A percentile compares a stretch with the other conserved stretches of the same genome.
Conservation (phyloP, 2,113 vertebrate species). For the Suricata suricatta region DNA sequence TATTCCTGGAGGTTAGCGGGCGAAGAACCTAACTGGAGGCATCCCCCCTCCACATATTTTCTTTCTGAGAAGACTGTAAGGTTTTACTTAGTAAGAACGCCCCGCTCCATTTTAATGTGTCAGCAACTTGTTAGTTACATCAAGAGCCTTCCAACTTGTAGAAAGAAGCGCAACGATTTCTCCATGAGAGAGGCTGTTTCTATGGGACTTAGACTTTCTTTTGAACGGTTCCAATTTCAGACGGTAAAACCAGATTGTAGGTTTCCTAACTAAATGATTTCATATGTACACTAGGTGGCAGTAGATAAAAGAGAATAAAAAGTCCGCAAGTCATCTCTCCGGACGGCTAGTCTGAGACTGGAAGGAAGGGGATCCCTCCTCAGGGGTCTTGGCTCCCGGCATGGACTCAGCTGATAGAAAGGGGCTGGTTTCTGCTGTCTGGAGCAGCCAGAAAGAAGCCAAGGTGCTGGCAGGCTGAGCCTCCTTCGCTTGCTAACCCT, state of each 20-base stretch:
- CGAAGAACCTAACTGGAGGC: neutral
- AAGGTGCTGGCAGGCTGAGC: neutral
- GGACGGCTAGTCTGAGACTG: neutral
- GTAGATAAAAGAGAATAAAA: constrained; percentile 75
- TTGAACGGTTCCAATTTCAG: neutral
- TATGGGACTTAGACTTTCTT: neutral
- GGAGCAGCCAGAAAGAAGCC: neutral
- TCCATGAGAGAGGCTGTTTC: neutral
- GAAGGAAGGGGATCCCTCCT: neutral
- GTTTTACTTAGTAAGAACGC: neutral
- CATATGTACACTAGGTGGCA: constrained; percentile 82
- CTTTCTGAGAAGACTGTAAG: neutral
- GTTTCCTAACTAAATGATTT: constrained; percentile 40
- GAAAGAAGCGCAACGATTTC: neutral
- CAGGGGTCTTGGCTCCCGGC: neutral
- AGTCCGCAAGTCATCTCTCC: neutral
- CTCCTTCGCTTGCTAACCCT: neutral
- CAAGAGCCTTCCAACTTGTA: neutral
- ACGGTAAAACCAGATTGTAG: neutral
- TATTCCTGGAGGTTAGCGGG: neutral
- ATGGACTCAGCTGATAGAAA: neutral
- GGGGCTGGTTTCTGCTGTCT: neutral
- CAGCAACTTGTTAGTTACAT: neutral
- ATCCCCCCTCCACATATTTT: neutral
- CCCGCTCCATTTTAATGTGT: neutral